phyloP scores from a whole-genome alignment of 2,888 invertebrate species.

The Ophioninae sp. region DNA sequence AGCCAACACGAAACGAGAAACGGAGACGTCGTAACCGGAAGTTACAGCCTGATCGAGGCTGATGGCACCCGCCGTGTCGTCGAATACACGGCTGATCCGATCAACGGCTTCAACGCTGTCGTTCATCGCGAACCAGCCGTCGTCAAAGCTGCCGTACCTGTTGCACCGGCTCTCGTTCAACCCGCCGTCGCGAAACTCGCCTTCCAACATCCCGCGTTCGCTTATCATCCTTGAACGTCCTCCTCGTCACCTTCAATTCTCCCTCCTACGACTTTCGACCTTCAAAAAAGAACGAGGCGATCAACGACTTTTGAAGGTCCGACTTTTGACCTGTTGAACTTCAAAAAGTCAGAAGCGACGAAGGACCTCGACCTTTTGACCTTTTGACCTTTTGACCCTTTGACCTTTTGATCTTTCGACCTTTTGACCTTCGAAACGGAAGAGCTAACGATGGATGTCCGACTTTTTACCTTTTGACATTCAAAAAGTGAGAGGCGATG shows the following conservation, averaged over 20 bases:
- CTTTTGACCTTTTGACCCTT: no score
- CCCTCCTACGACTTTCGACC: not conserved
- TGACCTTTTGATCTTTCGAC: no score
- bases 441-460: no score
- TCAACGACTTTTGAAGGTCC: not conserved
- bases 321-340: not conserved
- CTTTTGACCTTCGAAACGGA: no score
- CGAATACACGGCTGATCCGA: constrained; percentile 76
- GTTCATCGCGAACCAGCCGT: constrained; percentile 76
- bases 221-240: constrained; percentile 62
- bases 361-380: no score
- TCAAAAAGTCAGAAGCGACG: no score
- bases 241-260: not conserved
- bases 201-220: constrained; percentile 60
- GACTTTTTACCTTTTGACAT: no score
- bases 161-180: constrained; percentile 55
- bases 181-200: constrained; percentile 50
- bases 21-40: constrained; percentile 76
- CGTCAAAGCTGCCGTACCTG: constrained; percentile 66
- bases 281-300: not conserved
- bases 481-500: no score
- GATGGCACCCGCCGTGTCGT: constrained; percentile 76
- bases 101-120: constrained; percentile 78
- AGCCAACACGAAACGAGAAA: constrained; percentile 76
- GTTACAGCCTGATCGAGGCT: constrained; percentile 77